Evolutionary conservation across 2,113 vertebrate species (phyloP).

Genomic region (Gadus macrocephalus): DNA sequence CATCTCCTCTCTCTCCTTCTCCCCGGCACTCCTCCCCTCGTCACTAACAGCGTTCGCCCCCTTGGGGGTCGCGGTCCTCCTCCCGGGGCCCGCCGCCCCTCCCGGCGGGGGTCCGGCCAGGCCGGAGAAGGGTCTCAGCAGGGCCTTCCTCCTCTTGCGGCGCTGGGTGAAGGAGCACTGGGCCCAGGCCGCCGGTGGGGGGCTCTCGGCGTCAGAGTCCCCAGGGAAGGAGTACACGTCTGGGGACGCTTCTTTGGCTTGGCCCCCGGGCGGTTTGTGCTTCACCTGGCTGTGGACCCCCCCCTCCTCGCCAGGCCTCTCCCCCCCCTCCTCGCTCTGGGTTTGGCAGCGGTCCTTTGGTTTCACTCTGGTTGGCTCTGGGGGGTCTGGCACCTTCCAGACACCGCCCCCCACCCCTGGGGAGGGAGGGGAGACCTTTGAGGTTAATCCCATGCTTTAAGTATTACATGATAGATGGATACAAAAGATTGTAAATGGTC

Average conservation of each 20-base stretch:
- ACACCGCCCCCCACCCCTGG: slow-evolving; percentile 54
- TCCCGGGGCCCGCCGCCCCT: slow-evolving; percentile 37
- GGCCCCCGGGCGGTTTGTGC: slow-evolving; percentile 33
- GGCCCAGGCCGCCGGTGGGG: slow-evolving; percentile 72
- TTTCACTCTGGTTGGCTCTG: slow-evolving; percentile 57
- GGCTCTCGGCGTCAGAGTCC: slow-evolving; percentile 74
- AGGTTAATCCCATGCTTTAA: too few species aligned
- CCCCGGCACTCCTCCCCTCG: slow-evolving; percentile 24
- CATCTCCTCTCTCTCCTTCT: slow-evolving; percentile 13
- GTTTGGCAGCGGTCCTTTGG: slow-evolving; percentile 63
- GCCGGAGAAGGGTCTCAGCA: slow-evolving; percentile 73
- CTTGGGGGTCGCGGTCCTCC: not conserved
- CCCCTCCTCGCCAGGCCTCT: not conserved
- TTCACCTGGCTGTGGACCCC: slow-evolving; percentile 27
- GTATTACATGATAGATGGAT: too few species aligned
- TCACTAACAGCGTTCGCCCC: not conserved
- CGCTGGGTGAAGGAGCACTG: slow-evolving; percentile 74
- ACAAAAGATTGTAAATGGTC: too few species aligned
- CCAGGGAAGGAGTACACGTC: slow-evolving; percentile 75
- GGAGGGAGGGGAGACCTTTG: slow-evolving; percentile 19
- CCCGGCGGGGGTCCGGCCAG: slow-evolving; percentile 39
- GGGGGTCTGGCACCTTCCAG: slow-evolving; percentile 51
- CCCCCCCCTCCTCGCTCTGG: slow-evolving; percentile 27
- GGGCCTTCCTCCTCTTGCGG: slow-evolving; percentile 66
- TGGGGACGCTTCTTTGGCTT: slow-evolving; percentile 39